A percentile compares a stretch with the other conserved stretches of the same genome.
These are phyloP conservation scores for Nicator chloris DNA, from an alignment of 2,113 vertebrate genomes.

Conservation along the genomic window DNA sequence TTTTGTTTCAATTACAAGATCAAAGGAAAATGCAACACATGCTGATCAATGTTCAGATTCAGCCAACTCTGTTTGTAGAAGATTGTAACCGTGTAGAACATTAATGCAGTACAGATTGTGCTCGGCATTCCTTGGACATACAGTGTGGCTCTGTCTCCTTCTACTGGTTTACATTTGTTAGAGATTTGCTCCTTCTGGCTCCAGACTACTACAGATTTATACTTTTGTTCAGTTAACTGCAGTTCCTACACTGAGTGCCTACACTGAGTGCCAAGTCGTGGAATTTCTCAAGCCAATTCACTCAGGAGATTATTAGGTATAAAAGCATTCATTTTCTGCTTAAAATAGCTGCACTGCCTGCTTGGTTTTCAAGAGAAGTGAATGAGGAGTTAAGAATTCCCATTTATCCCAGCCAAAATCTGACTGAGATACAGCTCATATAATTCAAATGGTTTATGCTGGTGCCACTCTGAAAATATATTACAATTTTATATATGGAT, in stretches of 20 bases:
- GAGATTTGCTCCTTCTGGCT: not conserved
- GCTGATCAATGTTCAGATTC: not conserved
- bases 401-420: not conserved
- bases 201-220: not conserved
- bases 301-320: not conserved
- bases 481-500: not conserved
- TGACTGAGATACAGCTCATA: not conserved
- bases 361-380: not conserved
- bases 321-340: not conserved
- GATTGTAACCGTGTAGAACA: not conserved
- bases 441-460: not conserved
- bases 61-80: not conserved
- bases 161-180: not conserved
- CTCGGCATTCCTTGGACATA: fast-evolving
- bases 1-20: slow-evolving; percentile 30
- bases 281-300: not conserved
- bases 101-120: not conserved
- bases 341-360: not conserved
- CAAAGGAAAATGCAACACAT: not conserved
- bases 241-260: not conserved
- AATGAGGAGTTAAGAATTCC: not conserved
- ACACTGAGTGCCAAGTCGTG: not conserved
- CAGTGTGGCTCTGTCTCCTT: slow-evolving; percentile 10
- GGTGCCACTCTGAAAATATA: not conserved
- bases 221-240: not conserved